A percentile compares a stretch with the other conserved stretches of the same genome.
phyloP scores from a whole-genome alignment of 2,888 invertebrate species.

The Hipparchia semele region DNA sequence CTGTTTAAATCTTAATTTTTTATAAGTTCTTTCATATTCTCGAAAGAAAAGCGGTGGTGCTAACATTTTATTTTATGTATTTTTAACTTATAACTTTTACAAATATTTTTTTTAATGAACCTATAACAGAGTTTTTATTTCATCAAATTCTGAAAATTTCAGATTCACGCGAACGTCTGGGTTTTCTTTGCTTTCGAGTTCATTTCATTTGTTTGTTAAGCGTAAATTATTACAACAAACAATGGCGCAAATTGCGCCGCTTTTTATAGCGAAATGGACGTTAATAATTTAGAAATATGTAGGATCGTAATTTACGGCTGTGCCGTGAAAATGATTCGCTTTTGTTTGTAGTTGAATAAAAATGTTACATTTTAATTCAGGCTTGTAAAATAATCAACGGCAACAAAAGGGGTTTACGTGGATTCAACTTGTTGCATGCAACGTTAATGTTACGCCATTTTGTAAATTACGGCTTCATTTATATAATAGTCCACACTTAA shows the following conservation, averaged over 20 bases:
- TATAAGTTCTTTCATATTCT: too few relatives aligned
- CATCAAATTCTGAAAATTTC: too few relatives aligned
- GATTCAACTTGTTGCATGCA: conserved; percentile 67
- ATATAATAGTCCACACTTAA: conserved; percentile 19
- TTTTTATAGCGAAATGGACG: conserved; percentile 6
- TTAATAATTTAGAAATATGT: conserved; percentile 8
- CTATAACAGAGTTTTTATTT: too few relatives aligned
- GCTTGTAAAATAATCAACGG: conserved; percentile 37
- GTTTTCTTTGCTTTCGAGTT: too few relatives aligned
- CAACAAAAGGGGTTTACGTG: conserved; percentile 37
- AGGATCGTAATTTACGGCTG: conserved; percentile 6
- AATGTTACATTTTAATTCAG: conserved; percentile 32
- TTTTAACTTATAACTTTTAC: too few relatives aligned
- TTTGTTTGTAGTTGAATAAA: conserved; percentile 16
- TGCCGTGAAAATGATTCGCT: conserved; percentile 12
- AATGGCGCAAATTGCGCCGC: conserved; percentile 4
- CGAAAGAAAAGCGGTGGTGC: too few relatives aligned
- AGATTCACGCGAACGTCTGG: too few relatives aligned
- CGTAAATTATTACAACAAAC: not conserved
- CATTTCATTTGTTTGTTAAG: not conserved
- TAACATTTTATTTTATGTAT: too few relatives aligned
- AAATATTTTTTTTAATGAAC: too few relatives aligned
- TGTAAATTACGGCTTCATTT: conserved; percentile 41
- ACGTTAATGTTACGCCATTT: conserved; percentile 44
- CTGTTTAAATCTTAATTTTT: too few relatives aligned